Conservation (phyloP, 2,113 vertebrate species). For the Zapus hudsonius region DNA sequence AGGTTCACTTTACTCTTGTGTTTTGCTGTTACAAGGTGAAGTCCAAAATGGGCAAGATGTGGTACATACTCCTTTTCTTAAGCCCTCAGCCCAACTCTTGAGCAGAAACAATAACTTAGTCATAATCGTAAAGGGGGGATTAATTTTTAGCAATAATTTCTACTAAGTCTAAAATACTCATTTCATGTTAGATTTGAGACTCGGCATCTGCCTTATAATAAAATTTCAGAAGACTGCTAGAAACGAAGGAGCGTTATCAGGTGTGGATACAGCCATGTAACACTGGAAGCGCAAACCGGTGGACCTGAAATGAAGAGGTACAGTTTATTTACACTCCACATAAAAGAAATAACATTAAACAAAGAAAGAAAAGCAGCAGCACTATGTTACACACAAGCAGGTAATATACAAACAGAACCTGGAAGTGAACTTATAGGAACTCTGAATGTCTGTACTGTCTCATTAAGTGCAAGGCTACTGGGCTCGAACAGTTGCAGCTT, state of each 20-base stretch:
- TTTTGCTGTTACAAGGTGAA: not conserved
- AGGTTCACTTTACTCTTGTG: not conserved
- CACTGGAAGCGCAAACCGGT: constrained; percentile 95
- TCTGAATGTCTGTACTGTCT: not conserved
- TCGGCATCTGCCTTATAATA: not conserved
- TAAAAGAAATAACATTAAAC: too few relatives aligned
- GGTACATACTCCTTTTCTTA: not conserved
- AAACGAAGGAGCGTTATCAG: not conserved
- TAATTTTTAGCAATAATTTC: not conserved
- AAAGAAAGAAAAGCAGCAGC: not conserved
- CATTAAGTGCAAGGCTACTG: not conserved
- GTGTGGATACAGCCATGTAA: constrained; percentile 98
- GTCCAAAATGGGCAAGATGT: not conserved
- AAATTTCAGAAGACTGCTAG: not conserved
- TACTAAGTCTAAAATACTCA: constrained; percentile 16
- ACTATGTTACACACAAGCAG: not conserved
- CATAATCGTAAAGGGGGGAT: not conserved
- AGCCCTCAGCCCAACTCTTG: not conserved
- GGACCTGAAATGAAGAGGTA: constrained; percentile 88
- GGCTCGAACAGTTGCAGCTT: not conserved
- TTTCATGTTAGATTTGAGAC: not conserved
- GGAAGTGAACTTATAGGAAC: not conserved
- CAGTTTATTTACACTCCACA: not conserved
- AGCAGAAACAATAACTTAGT: not conserved
- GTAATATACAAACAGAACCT: not conserved